These are phyloP conservation scores for Ceratitis capitata DNA, from an alignment of 1,140 invertebrate species.

Conservation along the genomic window DNA sequence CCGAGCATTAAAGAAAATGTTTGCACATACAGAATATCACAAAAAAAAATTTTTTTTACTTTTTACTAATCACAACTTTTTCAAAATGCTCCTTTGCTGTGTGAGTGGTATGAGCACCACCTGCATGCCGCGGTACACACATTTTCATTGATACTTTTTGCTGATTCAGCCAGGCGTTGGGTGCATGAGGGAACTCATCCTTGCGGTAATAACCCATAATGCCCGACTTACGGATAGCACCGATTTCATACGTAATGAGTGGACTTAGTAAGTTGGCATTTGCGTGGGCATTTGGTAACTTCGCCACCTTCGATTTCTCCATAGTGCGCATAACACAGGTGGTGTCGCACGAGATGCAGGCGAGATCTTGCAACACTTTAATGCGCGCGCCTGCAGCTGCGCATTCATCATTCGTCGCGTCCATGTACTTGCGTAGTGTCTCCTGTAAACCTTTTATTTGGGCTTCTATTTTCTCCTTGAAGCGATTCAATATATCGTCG, in stretches of 20 bases:
- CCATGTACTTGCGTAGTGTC: constrained; percentile 68
- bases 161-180: constrained; percentile 48
- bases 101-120: constrained; percentile 76
- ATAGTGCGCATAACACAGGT: constrained; percentile 74
- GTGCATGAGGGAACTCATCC: constrained; percentile 55
- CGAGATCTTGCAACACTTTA: constrained; percentile 73
- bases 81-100: constrained; percentile 72
- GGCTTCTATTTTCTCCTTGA: constrained; percentile 74
- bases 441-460: constrained; percentile 73
- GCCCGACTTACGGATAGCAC: constrained; percentile 64
- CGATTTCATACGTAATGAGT: constrained; percentile 75
- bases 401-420: constrained; percentile 67
- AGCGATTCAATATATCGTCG: constrained; percentile 72
- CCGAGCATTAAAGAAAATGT: background rate
- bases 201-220: constrained; percentile 61
- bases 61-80: constrained; percentile 55
- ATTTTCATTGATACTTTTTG: constrained; percentile 65
- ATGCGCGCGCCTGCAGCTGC: constrained; percentile 77
- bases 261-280: constrained; percentile 70
- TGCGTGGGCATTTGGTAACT: constrained; percentile 67
- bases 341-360: constrained; percentile 79
- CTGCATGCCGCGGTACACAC: constrained; percentile 76
- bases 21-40: no score
- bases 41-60: no score
- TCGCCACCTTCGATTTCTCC: constrained; percentile 66